phyloP scores from a whole-genome alignment of 2,888 invertebrate species.

The Acronicta aceris region DNA sequence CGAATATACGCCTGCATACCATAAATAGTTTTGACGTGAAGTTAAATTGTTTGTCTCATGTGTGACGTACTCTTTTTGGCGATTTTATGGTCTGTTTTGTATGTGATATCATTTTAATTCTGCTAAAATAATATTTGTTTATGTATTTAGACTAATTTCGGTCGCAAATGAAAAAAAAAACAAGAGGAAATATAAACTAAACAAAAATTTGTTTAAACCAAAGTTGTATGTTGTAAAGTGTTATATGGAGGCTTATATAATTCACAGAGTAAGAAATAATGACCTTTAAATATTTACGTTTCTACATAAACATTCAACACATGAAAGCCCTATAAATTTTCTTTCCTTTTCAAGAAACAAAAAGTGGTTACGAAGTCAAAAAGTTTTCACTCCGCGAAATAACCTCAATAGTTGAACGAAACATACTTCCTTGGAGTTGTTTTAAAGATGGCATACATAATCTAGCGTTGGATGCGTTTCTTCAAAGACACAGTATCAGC shows the following conservation, averaged over 20 bases:
- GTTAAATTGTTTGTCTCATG: constrained; percentile 58
- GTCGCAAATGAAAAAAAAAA: too few relatives aligned
- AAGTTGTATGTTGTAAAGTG: too few relatives aligned
- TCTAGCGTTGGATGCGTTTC: constrained; percentile 70
- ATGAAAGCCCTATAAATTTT: constrained; percentile 17
- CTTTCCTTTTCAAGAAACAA: constrained; percentile 19
- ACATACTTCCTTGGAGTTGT: constrained; percentile 65
- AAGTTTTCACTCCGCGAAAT: constrained; percentile 36
- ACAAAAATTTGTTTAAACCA: too few relatives aligned
- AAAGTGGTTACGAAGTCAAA: constrained; percentile 36
- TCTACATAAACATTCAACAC: constrained; percentile 14
- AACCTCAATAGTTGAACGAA: constrained; percentile 56
- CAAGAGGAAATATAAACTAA: too few relatives aligned
- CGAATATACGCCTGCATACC: constrained; percentile 63
- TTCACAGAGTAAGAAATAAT: background rate
- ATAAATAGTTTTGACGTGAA: constrained; percentile 63
- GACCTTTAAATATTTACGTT: constrained; percentile 11
- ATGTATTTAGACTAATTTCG: too few relatives aligned
- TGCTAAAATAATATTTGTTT: background rate
- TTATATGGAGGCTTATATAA: too few relatives aligned
- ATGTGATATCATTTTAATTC: background rate
- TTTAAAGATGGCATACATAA: constrained; percentile 72
- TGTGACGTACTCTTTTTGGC: constrained; percentile 29
- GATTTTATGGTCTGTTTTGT: constrained; percentile 3
- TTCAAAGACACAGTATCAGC: constrained; percentile 76